These are phyloP conservation scores for Prunella himalayana DNA, from an alignment of 2,113 vertebrate genomes.

Conservation along the genomic window DNA sequence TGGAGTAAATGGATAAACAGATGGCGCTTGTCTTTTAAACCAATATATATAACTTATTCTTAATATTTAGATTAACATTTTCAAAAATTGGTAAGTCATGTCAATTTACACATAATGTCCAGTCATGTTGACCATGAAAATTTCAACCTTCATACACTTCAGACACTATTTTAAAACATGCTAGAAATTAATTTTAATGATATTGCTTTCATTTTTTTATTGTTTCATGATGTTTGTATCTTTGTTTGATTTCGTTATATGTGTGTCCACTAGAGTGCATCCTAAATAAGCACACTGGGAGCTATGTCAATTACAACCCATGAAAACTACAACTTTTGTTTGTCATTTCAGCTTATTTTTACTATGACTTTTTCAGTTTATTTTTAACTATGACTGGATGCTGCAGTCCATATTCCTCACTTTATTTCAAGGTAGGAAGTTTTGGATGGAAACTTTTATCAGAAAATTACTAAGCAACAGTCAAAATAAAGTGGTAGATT, in stretches of 20 bases:
- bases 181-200: not conserved
- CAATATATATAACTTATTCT: not conserved
- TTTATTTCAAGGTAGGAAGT: not conserved
- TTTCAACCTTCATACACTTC: not conserved
- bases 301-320: not conserved
- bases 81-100: not conserved
- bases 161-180: not conserved
- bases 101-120: not conserved
- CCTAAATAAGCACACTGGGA: slow-evolving; percentile 14
- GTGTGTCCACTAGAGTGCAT: slow-evolving; percentile 52
- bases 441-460: not conserved
- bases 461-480: not conserved
- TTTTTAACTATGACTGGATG: not conserved
- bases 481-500: not conserved
- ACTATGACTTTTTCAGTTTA: not conserved
- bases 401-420: not conserved
- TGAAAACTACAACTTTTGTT: not conserved
- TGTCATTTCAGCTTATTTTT: not conserved
- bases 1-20: not conserved
- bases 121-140: not conserved
- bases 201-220: not conserved
- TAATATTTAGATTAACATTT: not conserved
- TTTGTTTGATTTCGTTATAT: not conserved
- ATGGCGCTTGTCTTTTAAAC: not conserved
- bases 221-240: not conserved